Conservation (phyloP, 2,797 vertebrate genomes). For the Acipenser transmontanus region DNA sequence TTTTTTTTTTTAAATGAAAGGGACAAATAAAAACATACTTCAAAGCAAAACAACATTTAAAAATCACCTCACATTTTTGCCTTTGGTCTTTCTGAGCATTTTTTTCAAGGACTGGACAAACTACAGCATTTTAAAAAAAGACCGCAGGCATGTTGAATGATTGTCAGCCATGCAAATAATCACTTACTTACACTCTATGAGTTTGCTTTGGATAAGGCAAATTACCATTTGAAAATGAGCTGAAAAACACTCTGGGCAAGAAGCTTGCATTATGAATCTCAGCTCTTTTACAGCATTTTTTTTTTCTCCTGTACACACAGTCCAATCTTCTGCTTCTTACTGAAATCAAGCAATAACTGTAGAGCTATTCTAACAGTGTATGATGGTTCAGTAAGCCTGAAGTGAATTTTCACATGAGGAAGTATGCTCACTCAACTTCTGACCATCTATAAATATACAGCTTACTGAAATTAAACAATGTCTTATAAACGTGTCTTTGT, state of each 20-base stretch:
- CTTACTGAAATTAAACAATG: background rate
- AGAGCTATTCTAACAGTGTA: constrained; percentile 1
- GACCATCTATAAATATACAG: background rate
- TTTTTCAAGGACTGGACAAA: constrained; percentile 78
- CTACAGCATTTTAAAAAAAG: constrained; percentile 81
- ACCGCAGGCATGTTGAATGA: constrained; percentile 80
- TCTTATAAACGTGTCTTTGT: too few relatives aligned
- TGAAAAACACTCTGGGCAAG: constrained; percentile 87
- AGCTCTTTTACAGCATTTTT: constrained; percentile 58
- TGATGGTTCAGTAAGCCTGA: background rate
- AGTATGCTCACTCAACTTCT: background rate
- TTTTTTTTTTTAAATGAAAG: constrained; percentile 55
- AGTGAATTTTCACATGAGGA: constrained; percentile 3
- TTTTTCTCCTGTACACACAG: constrained; percentile 27
- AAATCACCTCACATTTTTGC: constrained; percentile 51
- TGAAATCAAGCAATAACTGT: constrained; percentile 7
- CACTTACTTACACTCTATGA: constrained; percentile 94
- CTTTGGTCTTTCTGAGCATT: constrained; percentile 65
- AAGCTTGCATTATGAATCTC: constrained; percentile 76
- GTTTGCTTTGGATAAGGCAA: constrained; percentile 90
- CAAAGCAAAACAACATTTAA: constrained; percentile 33
- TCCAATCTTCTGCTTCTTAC: constrained; percentile 21
- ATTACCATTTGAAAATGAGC: constrained; percentile 97
- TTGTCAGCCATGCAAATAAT: constrained; percentile 98
- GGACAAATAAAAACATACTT: constrained; percentile 68